These are phyloP conservation scores for Lottia gigantea DNA, from an alignment of 2,888 invertebrate species.

Conservation along the genomic window DNA sequence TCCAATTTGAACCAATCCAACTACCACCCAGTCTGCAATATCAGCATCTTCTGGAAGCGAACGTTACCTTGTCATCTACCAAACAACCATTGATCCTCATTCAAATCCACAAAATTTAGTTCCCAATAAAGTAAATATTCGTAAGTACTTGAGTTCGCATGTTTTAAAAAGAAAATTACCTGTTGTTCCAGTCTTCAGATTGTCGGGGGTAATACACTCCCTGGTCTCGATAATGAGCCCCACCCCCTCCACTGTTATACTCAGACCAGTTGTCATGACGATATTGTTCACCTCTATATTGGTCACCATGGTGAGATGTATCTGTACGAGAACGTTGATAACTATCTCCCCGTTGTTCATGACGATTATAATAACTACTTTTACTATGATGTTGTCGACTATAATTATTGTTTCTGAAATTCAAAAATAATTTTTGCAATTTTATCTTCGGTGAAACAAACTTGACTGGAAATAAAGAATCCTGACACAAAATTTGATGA, in stretches of 20 bases:
- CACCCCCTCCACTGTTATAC: constrained; percentile 27
- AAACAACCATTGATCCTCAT: too few species aligned
- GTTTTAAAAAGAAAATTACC: constrained; percentile 16
- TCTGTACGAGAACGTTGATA: constrained; percentile 22
- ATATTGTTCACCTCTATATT: constrained; percentile 42
- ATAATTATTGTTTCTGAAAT: constrained; percentile 24
- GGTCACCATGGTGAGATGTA: constrained; percentile 33
- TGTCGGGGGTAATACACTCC: constrained; percentile 24
- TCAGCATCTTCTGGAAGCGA: too few species aligned
- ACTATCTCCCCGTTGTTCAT: constrained; percentile 27
- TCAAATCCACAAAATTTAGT: too few species aligned
- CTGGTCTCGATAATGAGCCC: constrained; percentile 49
- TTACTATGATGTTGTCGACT: constrained; percentile 22
- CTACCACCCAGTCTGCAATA: too few species aligned
- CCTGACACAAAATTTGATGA: too few species aligned
- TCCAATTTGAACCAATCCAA: too few species aligned
- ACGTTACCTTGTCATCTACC: too few species aligned
- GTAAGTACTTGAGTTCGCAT: too few species aligned
- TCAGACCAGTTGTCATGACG: constrained; percentile 43
- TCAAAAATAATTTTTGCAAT: background rate
- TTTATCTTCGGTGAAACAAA: too few species aligned
- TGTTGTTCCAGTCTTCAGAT: constrained; percentile 18
- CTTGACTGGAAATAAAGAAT: too few species aligned
- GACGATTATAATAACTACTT: constrained; percentile 39
- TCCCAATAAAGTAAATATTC: too few species aligned